These are phyloP conservation scores for Ennomos fuscantarius DNA, from an alignment of 2,888 invertebrate genomes.

Conservation along the genomic window DNA sequence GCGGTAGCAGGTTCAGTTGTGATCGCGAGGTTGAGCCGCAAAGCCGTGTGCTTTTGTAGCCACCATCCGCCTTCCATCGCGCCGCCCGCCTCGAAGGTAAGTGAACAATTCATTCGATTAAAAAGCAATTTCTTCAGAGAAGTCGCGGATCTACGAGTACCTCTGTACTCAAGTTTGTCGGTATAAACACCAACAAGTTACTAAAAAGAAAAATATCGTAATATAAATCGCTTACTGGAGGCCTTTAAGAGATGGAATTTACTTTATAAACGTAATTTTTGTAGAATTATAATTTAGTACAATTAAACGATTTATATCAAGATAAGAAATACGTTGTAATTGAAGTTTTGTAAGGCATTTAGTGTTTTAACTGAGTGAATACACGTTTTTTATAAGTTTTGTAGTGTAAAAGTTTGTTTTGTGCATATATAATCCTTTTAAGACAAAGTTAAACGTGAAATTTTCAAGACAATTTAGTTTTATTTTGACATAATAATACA, in stretches of 20 bases:
- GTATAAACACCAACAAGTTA: slow-evolving; percentile 45
- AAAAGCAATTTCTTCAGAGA: slow-evolving; percentile 79
- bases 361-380: no score
- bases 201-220: slow-evolving; percentile 22
- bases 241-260: slow-evolving; percentile 18
- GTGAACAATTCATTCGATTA: slow-evolving; percentile 81
- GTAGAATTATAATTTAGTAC: slow-evolving; percentile 17
- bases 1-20: slow-evolving; percentile 79
- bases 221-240: slow-evolving; percentile 12
- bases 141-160: slow-evolving; percentile 47
- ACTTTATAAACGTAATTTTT: slow-evolving; percentile 27
- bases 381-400: no score
- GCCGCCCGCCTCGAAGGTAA: slow-evolving; percentile 74
- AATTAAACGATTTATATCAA: neutral
- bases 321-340: neutral
- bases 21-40: slow-evolving; percentile 69
- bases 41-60: slow-evolving; percentile 67
- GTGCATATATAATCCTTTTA: no score
- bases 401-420: no score
- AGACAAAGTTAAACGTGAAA: no score
- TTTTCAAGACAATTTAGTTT: no score
- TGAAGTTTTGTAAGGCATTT: neutral
- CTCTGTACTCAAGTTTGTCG: slow-evolving; percentile 23
- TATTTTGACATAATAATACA: no score
- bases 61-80: slow-evolving; percentile 53